phyloP scores from a whole-genome alignment of 2,113 vertebrate species.

The Rhea pennata region DNA sequence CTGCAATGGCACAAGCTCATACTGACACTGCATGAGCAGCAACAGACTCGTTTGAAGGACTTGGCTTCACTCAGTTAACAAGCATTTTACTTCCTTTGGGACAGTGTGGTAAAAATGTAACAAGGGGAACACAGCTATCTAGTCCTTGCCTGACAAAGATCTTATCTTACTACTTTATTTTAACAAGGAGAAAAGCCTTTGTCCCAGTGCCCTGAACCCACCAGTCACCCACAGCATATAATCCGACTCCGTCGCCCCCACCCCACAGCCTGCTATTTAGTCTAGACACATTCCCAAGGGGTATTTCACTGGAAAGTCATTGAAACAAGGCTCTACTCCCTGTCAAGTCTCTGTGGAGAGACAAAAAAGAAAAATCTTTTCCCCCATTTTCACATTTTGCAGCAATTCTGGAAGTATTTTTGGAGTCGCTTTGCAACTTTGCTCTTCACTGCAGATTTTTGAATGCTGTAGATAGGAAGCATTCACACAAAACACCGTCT shows the following conservation, averaged over 20 bases:
- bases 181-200: slow-evolving; percentile 17
- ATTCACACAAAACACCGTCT: background rate
- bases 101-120: background rate
- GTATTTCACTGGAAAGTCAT: background rate
- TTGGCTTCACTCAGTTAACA: background rate
- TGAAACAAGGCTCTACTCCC: background rate
- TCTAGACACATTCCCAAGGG: slow-evolving; percentile 36
- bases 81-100: background rate
- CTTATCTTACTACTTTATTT: background rate
- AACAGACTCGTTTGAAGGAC: background rate
- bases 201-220: background rate
- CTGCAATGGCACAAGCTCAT: background rate
- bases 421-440: background rate
- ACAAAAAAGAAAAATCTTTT: background rate
- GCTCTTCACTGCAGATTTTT: background rate
- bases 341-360: background rate
- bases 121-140: background rate
- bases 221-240: background rate
- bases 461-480: background rate
- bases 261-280: background rate
- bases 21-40: background rate
- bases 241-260: background rate
- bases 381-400: background rate
- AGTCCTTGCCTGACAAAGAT: background rate
- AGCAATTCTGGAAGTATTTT: background rate